Conservation (phyloP, 2,797 vertebrate genomes). For the Prionace glauca region DNA sequence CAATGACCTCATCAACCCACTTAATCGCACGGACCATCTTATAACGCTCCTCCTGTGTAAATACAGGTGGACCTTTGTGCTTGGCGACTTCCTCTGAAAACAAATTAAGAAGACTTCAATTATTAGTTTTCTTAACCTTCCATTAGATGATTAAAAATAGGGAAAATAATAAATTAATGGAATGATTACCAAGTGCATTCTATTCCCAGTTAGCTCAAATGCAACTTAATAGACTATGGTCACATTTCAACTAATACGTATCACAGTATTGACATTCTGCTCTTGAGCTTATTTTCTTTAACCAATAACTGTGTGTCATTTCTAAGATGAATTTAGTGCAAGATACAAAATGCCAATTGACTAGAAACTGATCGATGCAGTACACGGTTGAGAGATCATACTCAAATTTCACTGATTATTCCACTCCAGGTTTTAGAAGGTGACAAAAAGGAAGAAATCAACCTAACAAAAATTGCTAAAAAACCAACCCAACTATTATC, state of each 20-base stretch:
- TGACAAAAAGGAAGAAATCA: not conserved
- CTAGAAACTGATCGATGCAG: not conserved
- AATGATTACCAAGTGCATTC: not conserved
- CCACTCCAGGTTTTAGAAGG: not conserved
- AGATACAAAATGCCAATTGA: not conserved
- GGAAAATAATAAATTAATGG: not conserved
- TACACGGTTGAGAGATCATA: not conserved
- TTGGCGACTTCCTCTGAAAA: conserved; percentile 82
- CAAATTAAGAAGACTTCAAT: not conserved
- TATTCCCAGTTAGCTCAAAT: not conserved
- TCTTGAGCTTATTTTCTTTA: not conserved
- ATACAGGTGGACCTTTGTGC: conserved; percentile 95
- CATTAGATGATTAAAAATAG: not conserved
- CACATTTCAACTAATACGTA: not conserved
- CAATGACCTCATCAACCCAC: conserved; percentile 95
- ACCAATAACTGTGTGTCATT: not conserved
- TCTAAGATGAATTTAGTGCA: not conserved
- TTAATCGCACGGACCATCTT: conserved; percentile 96
- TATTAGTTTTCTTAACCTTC: conserved; percentile 14
- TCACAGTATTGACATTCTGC: not conserved
- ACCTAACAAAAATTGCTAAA: not conserved
- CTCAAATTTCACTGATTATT: not conserved
- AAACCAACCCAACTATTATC: not conserved
- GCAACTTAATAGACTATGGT: not conserved
- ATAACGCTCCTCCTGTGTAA: conserved; percentile 90